Conservation (phyloP, 2,797 vertebrate species). For the Danio albolineatus region DNA sequence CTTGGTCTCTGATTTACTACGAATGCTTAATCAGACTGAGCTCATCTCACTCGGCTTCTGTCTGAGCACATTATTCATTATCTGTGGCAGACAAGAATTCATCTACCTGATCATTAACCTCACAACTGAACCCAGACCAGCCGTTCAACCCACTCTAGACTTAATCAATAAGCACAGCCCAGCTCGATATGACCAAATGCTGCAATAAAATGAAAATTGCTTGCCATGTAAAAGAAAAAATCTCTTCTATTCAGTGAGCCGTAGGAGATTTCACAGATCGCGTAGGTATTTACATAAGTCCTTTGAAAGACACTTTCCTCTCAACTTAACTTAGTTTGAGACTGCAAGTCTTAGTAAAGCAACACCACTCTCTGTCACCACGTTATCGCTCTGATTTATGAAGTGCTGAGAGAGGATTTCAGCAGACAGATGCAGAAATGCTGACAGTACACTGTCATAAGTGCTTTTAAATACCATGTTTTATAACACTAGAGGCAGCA, state of each 20-base stretch:
- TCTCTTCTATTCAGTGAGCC: constrained; percentile 14
- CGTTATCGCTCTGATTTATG: constrained; percentile 38
- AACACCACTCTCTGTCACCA: constrained; percentile 11
- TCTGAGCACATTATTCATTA: constrained; percentile 20
- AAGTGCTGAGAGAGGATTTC: constrained; percentile 31
- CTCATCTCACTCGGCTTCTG: background rate
- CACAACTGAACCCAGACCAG: constrained; percentile 23
- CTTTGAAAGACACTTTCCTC: background rate
- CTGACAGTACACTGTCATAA: constrained; percentile 21
- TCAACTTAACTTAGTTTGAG: constrained; percentile 12
- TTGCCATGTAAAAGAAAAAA: constrained; percentile 10
- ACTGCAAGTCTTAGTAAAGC: background rate
- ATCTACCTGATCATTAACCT: constrained; percentile 35
- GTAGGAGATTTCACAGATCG: constrained; percentile 4
- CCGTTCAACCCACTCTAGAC: background rate
- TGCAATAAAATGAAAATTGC: constrained; percentile 27
- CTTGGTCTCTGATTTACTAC: constrained; percentile 7
- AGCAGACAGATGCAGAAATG: constrained; percentile 38
- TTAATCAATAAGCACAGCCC: constrained; percentile 24
- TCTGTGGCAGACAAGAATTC: background rate
- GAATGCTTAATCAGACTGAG: constrained; percentile 21
- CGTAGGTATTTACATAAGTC: background rate
- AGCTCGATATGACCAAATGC: background rate
- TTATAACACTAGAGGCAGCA: constrained; percentile 7
- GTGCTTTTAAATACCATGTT: constrained; percentile 30